A percentile compares a stretch with the other conserved stretches of the same genome.
Evolutionary conservation across 1,140 invertebrate species (phyloP).

Genomic region (Maconellicoccus hirsutus): DNA sequence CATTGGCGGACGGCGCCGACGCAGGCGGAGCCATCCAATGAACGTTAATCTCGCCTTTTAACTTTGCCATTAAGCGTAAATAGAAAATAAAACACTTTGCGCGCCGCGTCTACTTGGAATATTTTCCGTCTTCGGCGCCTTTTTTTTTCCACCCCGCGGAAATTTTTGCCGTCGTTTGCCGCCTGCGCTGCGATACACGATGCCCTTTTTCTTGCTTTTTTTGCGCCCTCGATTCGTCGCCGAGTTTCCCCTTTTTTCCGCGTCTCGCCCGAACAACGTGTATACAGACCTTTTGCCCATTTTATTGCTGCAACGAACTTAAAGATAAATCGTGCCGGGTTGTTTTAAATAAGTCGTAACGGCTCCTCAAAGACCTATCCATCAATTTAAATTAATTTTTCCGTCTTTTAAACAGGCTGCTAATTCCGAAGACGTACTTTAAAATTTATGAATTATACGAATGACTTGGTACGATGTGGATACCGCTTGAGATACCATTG

Average conservation of each 20-base stretch:
- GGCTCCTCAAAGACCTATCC: conserved; percentile 18
- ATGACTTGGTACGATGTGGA: no score
- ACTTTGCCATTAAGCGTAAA: conserved; percentile 8
- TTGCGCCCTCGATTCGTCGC: no score
- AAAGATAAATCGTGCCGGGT: conserved; percentile 13
- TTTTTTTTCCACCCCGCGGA: no score
- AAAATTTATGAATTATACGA: background rate
- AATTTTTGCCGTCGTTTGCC: no score
- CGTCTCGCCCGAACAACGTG: background rate
- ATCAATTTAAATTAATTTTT: conserved; percentile 22
- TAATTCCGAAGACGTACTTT: background rate
- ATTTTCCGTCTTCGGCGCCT: conserved; percentile 2
- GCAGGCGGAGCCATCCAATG: background rate
- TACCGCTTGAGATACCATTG: no score
- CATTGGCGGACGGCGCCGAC: conserved; percentile 5
- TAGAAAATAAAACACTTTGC: conserved; percentile 9
- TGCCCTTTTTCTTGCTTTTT: no score
- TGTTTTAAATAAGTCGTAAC: conserved; percentile 20
- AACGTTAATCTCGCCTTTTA: conserved; percentile 8
- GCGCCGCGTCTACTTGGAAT: background rate
- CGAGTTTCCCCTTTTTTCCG: background rate
- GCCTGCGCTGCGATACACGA: no score
- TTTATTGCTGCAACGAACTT: background rate
- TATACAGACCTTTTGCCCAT: background rate
- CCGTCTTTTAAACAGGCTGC: background rate